Evolutionary conservation across 2,888 invertebrate genomes (phyloP).

Genomic region (Cryptocheilus praepositus): DNA sequence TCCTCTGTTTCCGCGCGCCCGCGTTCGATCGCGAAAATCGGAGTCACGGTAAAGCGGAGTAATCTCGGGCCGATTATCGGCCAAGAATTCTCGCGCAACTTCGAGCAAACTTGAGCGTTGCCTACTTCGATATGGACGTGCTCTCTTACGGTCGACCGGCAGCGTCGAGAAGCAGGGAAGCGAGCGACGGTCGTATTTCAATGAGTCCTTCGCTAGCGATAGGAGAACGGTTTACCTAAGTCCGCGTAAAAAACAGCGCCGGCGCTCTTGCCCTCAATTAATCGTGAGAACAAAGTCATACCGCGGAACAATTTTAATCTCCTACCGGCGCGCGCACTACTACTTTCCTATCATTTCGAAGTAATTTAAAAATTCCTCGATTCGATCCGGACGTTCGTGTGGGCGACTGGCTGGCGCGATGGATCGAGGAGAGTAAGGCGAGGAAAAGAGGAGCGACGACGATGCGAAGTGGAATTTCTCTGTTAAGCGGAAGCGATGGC

Average conservation of each 20-base stretch:
- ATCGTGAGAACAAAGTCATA: slow-evolving; percentile 3
- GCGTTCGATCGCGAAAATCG: not conserved
- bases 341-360: slow-evolving; percentile 21
- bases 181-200: too few species aligned
- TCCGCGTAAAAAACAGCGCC: too few species aligned
- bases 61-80: not conserved
- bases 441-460: not conserved
- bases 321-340: not conserved
- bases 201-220: too few species aligned
- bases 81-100: too few species aligned
- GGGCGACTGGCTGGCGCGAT: slow-evolving; percentile 7
- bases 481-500: not conserved
- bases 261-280: not conserved
- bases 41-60: not conserved
- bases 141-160: too few species aligned
- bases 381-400: slow-evolving; percentile 38
- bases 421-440: not conserved
- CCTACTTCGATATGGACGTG: too few species aligned
- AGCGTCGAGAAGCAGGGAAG: too few species aligned
- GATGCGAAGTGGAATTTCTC: not conserved
- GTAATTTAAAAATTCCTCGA: slow-evolving; percentile 35
- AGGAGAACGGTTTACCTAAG: too few species aligned
- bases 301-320: slow-evolving; percentile 8
- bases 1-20: too few species aligned
- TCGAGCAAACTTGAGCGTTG: too few species aligned